phyloP scores from a whole-genome alignment of 2,888 invertebrate species.

The Urechis unicinctus region DNA sequence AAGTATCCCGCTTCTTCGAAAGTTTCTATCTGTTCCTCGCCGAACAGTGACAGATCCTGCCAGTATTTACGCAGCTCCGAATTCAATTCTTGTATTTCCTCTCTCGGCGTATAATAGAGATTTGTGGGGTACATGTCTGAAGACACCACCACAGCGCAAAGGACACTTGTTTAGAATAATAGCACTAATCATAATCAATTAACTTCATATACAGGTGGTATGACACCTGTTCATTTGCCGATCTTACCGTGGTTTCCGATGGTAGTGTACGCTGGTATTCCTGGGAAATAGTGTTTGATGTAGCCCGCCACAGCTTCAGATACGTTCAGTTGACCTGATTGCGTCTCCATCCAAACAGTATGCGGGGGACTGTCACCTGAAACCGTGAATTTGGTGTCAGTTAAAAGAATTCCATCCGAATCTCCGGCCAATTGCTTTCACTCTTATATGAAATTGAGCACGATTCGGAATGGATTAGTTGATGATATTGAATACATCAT shows the following conservation, averaged over 20 bases:
- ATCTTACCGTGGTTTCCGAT: slow-evolving; percentile 11
- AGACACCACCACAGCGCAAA: no score
- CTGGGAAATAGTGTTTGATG: slow-evolving; percentile 2
- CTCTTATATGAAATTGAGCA: no score
- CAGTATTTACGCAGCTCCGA: background rate
- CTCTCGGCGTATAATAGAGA: slow-evolving; percentile 4
- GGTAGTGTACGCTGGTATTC: slow-evolving; percentile 3
- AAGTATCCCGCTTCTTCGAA: slow-evolving; percentile 6
- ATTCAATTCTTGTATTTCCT: slow-evolving; percentile 8
- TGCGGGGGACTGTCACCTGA: slow-evolving; percentile 6
- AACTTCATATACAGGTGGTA: no score
- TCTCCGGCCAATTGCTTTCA: no score
- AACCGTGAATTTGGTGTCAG: no score
- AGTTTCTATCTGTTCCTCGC: slow-evolving; percentile 1
- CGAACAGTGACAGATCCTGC: slow-evolving; percentile 1
- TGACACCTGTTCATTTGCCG: no score
- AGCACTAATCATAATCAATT: no score
- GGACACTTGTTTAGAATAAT: no score
- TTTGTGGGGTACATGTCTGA: slow-evolving; percentile 8
- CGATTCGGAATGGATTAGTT: no score
- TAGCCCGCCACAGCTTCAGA: background rate
- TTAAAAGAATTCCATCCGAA: no score
- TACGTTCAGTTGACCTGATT: background rate
- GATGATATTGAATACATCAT: no score
- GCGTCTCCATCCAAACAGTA: slow-evolving; percentile 5